A percentile compares a stretch with the other conserved stretches of the same genome.
These are phyloP conservation scores for Anabacerthia variegaticeps DNA, from an alignment of 2,797 vertebrate species.

Conservation along the genomic window DNA sequence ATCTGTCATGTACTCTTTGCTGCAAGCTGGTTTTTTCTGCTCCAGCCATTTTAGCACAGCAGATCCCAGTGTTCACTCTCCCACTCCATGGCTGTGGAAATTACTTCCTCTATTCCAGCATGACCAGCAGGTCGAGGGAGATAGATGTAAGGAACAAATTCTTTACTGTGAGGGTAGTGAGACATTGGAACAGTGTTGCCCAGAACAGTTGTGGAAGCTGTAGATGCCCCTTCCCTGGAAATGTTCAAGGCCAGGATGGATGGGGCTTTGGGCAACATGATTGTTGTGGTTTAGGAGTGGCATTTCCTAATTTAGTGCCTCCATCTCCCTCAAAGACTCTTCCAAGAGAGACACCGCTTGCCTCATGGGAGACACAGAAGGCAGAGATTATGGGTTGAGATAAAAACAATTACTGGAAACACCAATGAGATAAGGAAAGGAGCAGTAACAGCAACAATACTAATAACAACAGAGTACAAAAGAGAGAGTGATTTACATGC, in stretches of 20 bases:
- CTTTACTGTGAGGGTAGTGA: not conserved
- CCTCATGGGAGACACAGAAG: not conserved
- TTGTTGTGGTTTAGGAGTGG: not conserved
- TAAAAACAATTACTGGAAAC: not conserved
- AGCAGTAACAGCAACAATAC: not conserved
- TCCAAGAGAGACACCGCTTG: accelerated
- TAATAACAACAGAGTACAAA: not conserved
- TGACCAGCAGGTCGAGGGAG: not conserved
- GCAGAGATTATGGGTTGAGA: not conserved
- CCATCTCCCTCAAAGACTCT: accelerated
- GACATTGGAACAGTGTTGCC: not conserved
- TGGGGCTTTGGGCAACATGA: not conserved
- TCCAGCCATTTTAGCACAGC: not conserved
- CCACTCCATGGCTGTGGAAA: not conserved
- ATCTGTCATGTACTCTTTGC: not conserved
- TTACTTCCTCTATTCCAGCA: not conserved
- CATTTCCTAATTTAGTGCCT: not conserved
- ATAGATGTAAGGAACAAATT: not conserved
- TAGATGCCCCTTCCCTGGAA: not conserved
- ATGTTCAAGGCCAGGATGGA: not conserved
- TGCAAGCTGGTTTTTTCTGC: not conserved
- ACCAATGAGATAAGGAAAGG: accelerated
- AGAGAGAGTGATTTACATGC: not conserved
- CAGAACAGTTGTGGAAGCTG: not conserved
- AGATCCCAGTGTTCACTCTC: not conserved